Base-by-base conservation (phyloP, 2,113 vertebrate species). In the Scalopus aquaticus region DNA sequence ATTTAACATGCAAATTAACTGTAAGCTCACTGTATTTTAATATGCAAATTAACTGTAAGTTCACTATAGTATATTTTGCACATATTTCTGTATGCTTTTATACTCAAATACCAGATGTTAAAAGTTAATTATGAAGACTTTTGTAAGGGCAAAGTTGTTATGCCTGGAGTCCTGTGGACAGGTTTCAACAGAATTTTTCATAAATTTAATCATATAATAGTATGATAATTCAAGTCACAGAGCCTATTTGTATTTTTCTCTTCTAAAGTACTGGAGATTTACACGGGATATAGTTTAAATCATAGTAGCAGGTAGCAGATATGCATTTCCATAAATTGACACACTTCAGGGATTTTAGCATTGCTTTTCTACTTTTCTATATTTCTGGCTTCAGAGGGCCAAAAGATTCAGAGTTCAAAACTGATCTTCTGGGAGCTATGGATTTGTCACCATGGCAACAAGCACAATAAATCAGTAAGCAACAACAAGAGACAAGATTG, bases 401-500 rank as follows among this genome's bases (percentile, higher is more conserved):
- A 95, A 96, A 97, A 97, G 42, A 98, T 3, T 19, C 91, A 88
- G 73, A 72, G 79, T 96, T 98, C 89, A 97, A 97, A 93, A 78
- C 90, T 37, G 17, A 60, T 91, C 67, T 42, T 93, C 42, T 9
- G 9, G 93, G 91, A 88, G 56, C 78, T 97, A 95, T 13, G 0
- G 62, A 97, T 96, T 86, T 96, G 79, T 97, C 92, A 84, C 92
- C 81, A 97, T 30, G 86, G 74, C 24, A 93, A 97, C 74, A 65
- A 74, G 42, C 82, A 93, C 46, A 76, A 8, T 90, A 97, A 96
- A 97, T 93, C 69, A 78, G 37, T 15, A 35, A 95, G 54, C 77
- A 91, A 35, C n/a, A n/a, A 93, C 28, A 92, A n/a, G 26, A 96
- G 32, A 13, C 65, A 90, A 70, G 60, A 97, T 95, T 96, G 64